Evolutionary conservation across 2,888 invertebrate genomes (phyloP).

Genomic region (Plebejus anna): DNA sequence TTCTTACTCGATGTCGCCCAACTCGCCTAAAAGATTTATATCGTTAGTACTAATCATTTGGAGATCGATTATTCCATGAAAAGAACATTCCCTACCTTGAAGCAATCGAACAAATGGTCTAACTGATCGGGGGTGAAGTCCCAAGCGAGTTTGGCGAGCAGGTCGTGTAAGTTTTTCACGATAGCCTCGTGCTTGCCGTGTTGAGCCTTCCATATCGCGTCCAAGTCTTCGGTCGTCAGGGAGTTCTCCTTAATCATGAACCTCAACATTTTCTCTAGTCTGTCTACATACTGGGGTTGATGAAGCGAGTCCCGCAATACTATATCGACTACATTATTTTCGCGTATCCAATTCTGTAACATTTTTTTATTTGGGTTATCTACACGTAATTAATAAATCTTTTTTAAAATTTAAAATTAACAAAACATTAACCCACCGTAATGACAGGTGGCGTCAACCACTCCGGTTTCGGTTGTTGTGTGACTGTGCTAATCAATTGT

Average conservation of each 20-base stretch:
- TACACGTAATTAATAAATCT: background rate
- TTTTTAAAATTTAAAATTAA: background rate
- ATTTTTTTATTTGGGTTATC: slow-evolving; percentile 28
- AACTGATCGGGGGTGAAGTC: slow-evolving; percentile 98
- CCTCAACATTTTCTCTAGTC: slow-evolving; percentile 97
- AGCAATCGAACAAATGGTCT: slow-evolving; percentile 98
- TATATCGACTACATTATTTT: slow-evolving; percentile 96
- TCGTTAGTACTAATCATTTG: background rate
- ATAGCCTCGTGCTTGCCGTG: slow-evolving; percentile 99
- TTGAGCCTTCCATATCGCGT: slow-evolving; percentile 98
- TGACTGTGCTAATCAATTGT: slow-evolving; percentile 95
- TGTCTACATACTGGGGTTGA: slow-evolving; percentile 98
- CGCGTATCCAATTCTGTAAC: slow-evolving; percentile 94
- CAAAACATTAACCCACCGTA: slow-evolving; percentile 84
- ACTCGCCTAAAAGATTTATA: slow-evolving; percentile 81
- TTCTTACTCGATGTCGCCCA: slow-evolving; percentile 98
- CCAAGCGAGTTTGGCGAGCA: slow-evolving; percentile 98
- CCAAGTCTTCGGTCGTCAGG: slow-evolving; percentile 93
- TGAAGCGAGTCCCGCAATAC: slow-evolving; percentile 97
- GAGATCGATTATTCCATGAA: background rate
- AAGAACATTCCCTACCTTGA: slow-evolving; percentile 83
- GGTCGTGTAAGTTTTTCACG: slow-evolving; percentile 97
- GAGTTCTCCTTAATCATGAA: slow-evolving; percentile 97
- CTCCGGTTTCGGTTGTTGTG: slow-evolving; percentile 94
- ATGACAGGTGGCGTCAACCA: slow-evolving; percentile 96